Evolutionary conservation across 2,113 vertebrate genomes (phyloP).

Genomic region (Xiphorhynchus elegans): DNA sequence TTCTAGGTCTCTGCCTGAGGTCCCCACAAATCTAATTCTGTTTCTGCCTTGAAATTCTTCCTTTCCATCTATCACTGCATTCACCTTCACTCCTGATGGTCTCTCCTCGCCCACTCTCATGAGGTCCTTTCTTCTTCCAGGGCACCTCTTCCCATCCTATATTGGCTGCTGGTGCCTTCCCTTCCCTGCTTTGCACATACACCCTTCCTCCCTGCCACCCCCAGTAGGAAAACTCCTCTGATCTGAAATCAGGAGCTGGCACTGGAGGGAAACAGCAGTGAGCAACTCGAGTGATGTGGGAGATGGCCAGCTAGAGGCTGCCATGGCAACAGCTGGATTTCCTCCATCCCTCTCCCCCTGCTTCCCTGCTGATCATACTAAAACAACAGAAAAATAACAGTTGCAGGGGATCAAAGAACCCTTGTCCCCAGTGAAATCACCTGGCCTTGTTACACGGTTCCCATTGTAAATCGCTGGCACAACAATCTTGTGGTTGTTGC

Average conservation of each 20-base stretch:
- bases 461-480: background rate
- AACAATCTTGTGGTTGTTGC: background rate
- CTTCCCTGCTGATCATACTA: background rate
- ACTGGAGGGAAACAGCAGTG: background rate
- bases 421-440: background rate
- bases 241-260: background rate
- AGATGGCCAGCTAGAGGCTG: conserved; percentile 42
- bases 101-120: background rate
- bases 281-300: background rate
- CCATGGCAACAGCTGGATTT: conserved; percentile 69
- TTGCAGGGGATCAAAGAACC: background rate
- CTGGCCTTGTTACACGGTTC: background rate
- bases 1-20: background rate
- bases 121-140: background rate
- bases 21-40: background rate
- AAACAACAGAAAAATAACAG: background rate
- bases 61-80: background rate
- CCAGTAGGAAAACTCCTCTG: background rate
- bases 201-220: background rate
- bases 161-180: background rate
- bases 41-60: background rate
- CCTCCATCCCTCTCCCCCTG: background rate
- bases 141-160: background rate
- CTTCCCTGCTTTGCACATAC: background rate
- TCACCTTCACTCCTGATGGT: background rate